Percentiles rank a stretch among this genome's conserved stretches.
phyloP scores from a whole-genome alignment of 53 echinoderm and acorn worm species.

The Arbacia lixula region DNA sequence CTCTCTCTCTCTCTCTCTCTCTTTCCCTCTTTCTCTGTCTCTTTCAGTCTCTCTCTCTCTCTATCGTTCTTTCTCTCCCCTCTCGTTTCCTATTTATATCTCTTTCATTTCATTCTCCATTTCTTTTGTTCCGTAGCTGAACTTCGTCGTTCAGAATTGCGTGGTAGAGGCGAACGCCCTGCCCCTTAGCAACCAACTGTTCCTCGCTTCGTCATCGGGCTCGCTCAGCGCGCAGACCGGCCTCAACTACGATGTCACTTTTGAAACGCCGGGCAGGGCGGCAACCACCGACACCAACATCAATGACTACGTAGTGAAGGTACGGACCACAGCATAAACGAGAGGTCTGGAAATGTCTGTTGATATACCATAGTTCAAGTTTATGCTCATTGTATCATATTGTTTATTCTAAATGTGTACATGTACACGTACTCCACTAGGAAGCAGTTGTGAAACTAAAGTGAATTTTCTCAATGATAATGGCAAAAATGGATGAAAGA shows the following conservation, averaged over 20 bases:
- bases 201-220: conserved; percentile 17
- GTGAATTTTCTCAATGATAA: too few species aligned
- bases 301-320: neutral
- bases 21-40: too few species aligned
- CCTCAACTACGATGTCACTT: neutral
- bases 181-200: conserved; percentile 75
- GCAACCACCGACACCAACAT: neutral
- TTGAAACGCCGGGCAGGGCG: neutral
- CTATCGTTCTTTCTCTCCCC: too few species aligned
- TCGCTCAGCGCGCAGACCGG: conserved; percentile 1
- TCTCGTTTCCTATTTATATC: too few species aligned
- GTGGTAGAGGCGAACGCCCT: conserved; percentile 78
- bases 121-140: conserved; percentile 36
- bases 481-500: too few species aligned
- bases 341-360: too few species aligned
- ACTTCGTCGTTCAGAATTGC: conserved; percentile 63
- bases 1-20: too few species aligned
- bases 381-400: too few species aligned
- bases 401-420: neutral
- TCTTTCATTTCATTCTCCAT: neutral
- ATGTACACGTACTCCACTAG: neutral
- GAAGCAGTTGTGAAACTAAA: too few species aligned
- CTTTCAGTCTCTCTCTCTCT: too few species aligned
- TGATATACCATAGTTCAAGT: too few species aligned
- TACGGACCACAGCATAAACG: neutral